phyloP scores from a whole-genome alignment of 2,113 vertebrate species.

The Thoracochromis brauschi region DNA sequence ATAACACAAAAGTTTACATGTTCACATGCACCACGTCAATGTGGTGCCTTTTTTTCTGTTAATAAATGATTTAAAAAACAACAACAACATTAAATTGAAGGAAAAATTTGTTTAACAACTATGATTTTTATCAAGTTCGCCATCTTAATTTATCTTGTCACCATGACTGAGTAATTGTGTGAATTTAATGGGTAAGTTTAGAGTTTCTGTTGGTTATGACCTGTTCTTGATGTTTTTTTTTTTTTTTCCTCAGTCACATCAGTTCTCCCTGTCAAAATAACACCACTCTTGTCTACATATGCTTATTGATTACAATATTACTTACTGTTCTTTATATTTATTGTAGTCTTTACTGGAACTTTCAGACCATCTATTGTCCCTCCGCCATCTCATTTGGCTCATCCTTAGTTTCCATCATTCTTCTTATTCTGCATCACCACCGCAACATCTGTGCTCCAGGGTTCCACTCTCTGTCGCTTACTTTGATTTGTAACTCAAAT shows the following conservation, averaged over 20 bases:
- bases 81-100: fast-evolving
- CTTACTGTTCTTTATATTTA: background rate
- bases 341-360: background rate
- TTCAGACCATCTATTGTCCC: background rate
- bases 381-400: fast-evolving
- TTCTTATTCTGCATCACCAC: background rate
- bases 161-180: background rate
- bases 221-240: background rate
- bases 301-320: fast-evolving
- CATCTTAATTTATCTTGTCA: background rate
- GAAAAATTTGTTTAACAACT: background rate
- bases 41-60: background rate
- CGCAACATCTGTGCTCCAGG: background rate
- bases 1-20: background rate
- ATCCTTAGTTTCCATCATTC: background rate
- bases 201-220: fast-evolving
- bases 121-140: fast-evolving
- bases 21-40: fast-evolving
- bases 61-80: fast-evolving
- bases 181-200: background rate
- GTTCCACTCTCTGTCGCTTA: background rate
- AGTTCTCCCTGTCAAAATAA: background rate
- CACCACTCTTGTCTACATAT: background rate
- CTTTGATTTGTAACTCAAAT: background rate
- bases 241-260: background rate